Evolutionary conservation across 1,140 invertebrate species (phyloP), one percentile per base, ranked within the genome.

Genomic region (Chelonus insularis): DNA sequence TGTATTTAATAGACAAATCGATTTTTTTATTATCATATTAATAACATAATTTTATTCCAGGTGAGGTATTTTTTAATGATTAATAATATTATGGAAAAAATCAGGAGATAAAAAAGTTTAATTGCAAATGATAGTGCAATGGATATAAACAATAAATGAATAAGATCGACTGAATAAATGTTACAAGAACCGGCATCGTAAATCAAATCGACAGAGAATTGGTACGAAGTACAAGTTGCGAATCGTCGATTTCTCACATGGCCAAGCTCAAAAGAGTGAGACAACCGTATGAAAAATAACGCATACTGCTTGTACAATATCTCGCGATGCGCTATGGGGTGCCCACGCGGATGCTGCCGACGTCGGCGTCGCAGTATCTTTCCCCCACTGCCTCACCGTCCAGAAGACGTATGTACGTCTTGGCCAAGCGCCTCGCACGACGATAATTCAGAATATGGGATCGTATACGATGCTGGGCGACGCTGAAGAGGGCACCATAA

Each of bases 401-500:
- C 23, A 43, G 41, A 60, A 66, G 64, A 66, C 64, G 57, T 65
- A 66, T 66, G 60, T 66, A 60, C 57, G 64, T 66, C 48, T 66
- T 65, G 64, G 64, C 64, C 60, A 63, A 60, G 57, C 60, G 60
- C 60, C 56, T 56, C 45, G 60, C 60, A 51, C 61, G 51, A 66
- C 57, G 60, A 60, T 66, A 66, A 66, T 66, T 66, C 60, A 66
- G 57, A 66, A 66, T 66, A 63, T 48, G 57, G 52, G 57, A 66
- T 63, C 41, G 51, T 62, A 62, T 64, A 64, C 57, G 45, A 65
- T 58, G 57, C 58, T 48, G 65, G 55, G 58, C 61, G 57, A 50
- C 47, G 29, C 65, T 63, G 65, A 63, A 66, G 62, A 62, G 58
- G 47, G 58, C 59, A 63, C 37, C 59, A 45, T 77, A 69, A 80